Conservation (phyloP, 2,113 vertebrate species). For the Ornithorhynchus anatinus region DNA sequence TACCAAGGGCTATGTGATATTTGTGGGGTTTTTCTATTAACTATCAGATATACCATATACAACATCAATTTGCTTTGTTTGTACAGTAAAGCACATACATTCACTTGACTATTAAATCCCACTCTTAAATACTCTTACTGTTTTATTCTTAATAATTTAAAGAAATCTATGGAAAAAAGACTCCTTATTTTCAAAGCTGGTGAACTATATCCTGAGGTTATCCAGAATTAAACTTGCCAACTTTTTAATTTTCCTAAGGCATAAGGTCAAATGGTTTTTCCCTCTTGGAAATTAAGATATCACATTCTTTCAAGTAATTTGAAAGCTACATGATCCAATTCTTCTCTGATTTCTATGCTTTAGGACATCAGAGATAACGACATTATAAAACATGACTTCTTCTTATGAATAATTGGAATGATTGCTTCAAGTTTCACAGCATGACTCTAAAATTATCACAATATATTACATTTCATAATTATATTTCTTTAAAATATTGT, state of each 20-base stretch:
- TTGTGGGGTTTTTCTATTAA: too few relatives aligned
- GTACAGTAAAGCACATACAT: too few relatives aligned
- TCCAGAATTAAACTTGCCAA: not conserved
- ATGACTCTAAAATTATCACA: not conserved
- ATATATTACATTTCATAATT: not conserved
- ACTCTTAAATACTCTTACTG: too few relatives aligned
- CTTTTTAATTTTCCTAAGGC: not conserved
- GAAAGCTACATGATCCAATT: not conserved
- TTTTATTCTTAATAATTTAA: not conserved
- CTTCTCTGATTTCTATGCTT: not conserved
- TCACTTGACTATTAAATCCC: too few relatives aligned
- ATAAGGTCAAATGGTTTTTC: not conserved
- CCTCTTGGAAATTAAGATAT: not conserved
- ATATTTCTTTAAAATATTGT: not conserved
- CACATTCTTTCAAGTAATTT: not conserved
- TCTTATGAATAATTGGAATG: not conserved
- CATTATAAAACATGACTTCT: not conserved
- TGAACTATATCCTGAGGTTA: not conserved
- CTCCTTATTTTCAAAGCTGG: too few relatives aligned
- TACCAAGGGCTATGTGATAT: too few relatives aligned
- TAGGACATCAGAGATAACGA: not conserved
- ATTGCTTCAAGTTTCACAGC: not conserved
- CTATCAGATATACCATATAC: too few relatives aligned
- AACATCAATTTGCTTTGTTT: too few relatives aligned
- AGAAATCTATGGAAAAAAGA: not conserved